phyloP scores from a whole-genome alignment of 2,797 vertebrate genomes.

The Gymnothorax reevesii region DNA sequence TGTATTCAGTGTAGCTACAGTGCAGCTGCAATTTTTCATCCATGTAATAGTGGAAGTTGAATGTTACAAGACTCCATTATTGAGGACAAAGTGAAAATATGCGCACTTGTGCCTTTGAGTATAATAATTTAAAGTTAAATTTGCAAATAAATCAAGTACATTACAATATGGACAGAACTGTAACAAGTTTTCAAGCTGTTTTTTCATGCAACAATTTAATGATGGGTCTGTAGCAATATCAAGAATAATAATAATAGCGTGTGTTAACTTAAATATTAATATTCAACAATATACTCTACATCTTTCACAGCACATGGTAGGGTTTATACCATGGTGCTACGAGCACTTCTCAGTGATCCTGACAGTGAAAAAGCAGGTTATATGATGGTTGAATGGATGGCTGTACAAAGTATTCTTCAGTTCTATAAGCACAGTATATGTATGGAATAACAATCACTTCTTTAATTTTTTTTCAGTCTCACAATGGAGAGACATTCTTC shows the following conservation, averaged over 20 bases:
- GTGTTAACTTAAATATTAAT: neutral
- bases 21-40: neutral
- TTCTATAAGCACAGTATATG: neutral
- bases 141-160: neutral
- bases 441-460: neutral
- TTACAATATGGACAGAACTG: neutral
- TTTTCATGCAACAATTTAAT: neutral
- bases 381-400: too few relatives aligned
- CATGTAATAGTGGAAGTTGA: neutral
- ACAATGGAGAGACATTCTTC: neutral
- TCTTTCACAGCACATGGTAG: too few relatives aligned
- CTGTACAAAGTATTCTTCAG: neutral
- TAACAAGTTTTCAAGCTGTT: too few relatives aligned
- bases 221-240: too few relatives aligned
- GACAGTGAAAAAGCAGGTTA: too few relatives aligned
- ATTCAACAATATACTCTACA: neutral
- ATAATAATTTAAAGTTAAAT: neutral
- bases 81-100: neutral
- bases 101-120: neutral
- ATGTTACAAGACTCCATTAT: neutral
- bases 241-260: too few relatives aligned
- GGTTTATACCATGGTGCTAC: too few relatives aligned
- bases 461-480: neutral
- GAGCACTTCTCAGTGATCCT: too few relatives aligned
- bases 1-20: neutral